Conservation (phyloP, 1,140 invertebrate genomes). For the Drosophila novamexicana region DNA sequence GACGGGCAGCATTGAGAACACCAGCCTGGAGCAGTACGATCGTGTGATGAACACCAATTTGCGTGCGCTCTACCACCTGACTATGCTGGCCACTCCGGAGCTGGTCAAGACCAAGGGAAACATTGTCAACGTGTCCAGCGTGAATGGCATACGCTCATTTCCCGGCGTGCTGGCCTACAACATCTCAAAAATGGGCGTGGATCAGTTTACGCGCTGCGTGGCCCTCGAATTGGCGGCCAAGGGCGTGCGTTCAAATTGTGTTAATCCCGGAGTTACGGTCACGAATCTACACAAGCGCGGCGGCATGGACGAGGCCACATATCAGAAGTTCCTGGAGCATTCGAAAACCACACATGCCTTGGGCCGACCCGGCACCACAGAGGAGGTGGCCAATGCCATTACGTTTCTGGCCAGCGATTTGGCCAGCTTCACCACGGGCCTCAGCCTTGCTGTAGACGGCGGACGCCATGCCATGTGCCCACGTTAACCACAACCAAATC, state of each 20-base stretch:
- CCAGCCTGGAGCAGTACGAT: slow-evolving; percentile 93
- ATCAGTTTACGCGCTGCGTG: slow-evolving; percentile 94
- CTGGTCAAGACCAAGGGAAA: slow-evolving; percentile 92
- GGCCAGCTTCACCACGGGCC: slow-evolving; percentile 93
- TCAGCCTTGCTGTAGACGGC: slow-evolving; percentile 92
- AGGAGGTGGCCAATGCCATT: slow-evolving; percentile 93
- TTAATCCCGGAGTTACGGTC: slow-evolving; percentile 92
- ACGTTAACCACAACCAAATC: slow-evolving; percentile 20
- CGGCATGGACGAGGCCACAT: slow-evolving; percentile 90
- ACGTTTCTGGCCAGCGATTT: slow-evolving; percentile 92
- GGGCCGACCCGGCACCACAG: slow-evolving; percentile 89
- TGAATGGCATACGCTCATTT: slow-evolving; percentile 93
- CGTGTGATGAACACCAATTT: slow-evolving; percentile 94
- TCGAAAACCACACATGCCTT: slow-evolving; percentile 92
- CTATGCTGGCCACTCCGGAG: slow-evolving; percentile 93
- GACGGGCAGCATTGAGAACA: slow-evolving; percentile 92
- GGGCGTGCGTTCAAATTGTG: slow-evolving; percentile 93
- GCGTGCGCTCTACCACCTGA: slow-evolving; percentile 92
- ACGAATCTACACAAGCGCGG: slow-evolving; percentile 92
- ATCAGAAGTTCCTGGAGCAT: slow-evolving; percentile 90
- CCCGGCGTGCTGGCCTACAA: slow-evolving; percentile 92
- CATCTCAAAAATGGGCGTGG: slow-evolving; percentile 94
- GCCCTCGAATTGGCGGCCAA: slow-evolving; percentile 92
- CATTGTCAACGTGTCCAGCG: slow-evolving; percentile 96
- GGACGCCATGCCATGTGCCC: slow-evolving; percentile 83